Percentiles rank a stretch among this genome's conserved stretches.
Conservation (phyloP, 2,113 vertebrate species). For the Eretmodus cyanostictus region DNA sequence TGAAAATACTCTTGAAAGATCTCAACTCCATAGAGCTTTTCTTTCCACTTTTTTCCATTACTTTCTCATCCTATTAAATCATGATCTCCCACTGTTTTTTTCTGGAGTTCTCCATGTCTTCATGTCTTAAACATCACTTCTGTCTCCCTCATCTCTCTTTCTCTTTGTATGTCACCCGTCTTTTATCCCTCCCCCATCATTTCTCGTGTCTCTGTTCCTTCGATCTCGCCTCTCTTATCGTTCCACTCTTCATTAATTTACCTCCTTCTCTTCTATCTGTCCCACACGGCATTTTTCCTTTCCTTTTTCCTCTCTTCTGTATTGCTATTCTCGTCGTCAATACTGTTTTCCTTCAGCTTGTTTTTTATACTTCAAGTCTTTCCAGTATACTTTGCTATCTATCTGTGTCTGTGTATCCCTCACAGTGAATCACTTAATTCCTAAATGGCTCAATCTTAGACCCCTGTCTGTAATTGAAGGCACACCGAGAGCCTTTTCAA, state of each 20-base stretch:
- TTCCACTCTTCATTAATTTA: constrained; percentile 5
- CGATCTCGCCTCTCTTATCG: background rate
- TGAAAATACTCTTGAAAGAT: background rate
- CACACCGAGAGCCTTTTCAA: constrained; percentile 6
- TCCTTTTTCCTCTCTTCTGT: background rate
- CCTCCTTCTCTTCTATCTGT: background rate
- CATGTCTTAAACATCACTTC: background rate
- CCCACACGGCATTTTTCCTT: background rate
- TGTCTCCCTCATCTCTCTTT: background rate
- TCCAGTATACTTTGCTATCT: background rate
- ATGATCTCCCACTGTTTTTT: background rate
- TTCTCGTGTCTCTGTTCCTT: background rate
- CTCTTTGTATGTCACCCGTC: background rate
- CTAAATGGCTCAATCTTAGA: background rate
- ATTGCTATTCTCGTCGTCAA: background rate
- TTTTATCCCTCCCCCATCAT: background rate
- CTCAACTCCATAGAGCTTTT: background rate
- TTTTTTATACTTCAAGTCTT: background rate
- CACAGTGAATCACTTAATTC: background rate
- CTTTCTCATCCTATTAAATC: background rate
- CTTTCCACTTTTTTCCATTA: background rate
- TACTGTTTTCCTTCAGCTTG: background rate
- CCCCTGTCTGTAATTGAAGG: background rate
- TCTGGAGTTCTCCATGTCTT: background rate
- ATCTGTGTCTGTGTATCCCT: background rate